Evolutionary conservation across 1,140 invertebrate species (phyloP).

Genomic region (Drosophila orena): DNA sequence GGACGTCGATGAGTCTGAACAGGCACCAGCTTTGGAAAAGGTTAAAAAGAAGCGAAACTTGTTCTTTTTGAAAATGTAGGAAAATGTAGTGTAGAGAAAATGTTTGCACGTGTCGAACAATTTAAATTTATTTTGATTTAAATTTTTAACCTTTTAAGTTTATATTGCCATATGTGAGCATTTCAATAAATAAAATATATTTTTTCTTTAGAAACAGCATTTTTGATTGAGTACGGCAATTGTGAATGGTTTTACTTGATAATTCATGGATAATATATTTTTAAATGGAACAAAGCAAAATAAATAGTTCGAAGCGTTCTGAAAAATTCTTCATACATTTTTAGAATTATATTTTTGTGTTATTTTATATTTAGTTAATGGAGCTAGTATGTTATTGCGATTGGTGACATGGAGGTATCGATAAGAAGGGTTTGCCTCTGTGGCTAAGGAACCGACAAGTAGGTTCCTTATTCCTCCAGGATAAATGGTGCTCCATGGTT

Average conservation of each 20-base stretch:
- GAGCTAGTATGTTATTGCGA: no score
- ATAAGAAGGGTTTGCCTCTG: no score
- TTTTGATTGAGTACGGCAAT: not conserved
- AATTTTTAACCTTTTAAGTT: conserved; percentile 8
- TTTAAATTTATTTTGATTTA: conserved; percentile 10
- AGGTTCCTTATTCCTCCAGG: no score
- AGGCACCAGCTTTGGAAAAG: conserved; percentile 16
- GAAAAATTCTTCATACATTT: no score
- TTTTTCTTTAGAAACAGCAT: not conserved
- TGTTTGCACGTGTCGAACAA: conserved; percentile 1
- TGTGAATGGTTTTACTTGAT: not conserved
- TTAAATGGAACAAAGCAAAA: no score
- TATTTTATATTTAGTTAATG: no score
- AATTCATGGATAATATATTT: not conserved
- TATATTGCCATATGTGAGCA: conserved; percentile 29
- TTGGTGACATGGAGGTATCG: no score
- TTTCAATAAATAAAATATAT: conserved; percentile 24
- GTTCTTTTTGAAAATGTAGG: conserved; percentile 20
- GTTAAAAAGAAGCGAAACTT: conserved; percentile 33
- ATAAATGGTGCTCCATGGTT: no score
- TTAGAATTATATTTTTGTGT: no score
- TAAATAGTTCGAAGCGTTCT: no score
- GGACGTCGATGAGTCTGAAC: conserved; percentile 25
- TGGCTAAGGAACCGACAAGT: no score
- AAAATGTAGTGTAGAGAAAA: no score